phyloP scores from a whole-genome alignment of 2,797 vertebrate genomes.

The Xiphophorus birchmanni region DNA sequence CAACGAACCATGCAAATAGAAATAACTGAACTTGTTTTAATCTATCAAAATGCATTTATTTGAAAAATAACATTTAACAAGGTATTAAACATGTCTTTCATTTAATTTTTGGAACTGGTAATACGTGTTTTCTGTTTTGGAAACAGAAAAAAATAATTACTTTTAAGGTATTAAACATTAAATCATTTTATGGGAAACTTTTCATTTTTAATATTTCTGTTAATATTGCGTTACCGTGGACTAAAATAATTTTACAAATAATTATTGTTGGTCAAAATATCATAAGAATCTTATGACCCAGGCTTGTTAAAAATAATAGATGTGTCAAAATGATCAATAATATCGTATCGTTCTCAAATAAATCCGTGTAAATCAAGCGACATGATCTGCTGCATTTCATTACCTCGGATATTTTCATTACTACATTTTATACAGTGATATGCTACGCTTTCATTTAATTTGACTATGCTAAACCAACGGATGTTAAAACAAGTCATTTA shows the following conservation, averaged over 20 bases:
- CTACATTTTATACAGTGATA: background rate
- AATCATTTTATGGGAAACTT: background rate
- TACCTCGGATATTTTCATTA: background rate
- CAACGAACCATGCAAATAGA: too few species aligned
- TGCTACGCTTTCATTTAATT: background rate
- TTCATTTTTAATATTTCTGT: background rate
- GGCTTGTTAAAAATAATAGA: background rate
- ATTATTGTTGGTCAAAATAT: background rate
- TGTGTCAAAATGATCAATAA: background rate
- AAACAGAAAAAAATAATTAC: background rate
- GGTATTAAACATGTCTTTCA: background rate
- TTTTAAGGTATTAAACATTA: background rate
- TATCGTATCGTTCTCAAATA: background rate
- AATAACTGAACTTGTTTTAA: too few species aligned
- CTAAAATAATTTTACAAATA: background rate
- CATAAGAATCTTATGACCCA: background rate
- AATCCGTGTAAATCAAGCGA: background rate
- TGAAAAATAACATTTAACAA: background rate
- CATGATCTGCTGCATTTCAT: background rate
- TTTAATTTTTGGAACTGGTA: background rate
- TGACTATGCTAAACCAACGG: background rate
- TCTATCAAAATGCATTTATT: too few species aligned
- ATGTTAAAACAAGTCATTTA: background rate
- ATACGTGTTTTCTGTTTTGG: background rate
- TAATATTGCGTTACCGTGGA: background rate